phyloP scores from a whole-genome alignment of 2,888 invertebrate genomes.

The Dicyrtoma fusca region DNA sequence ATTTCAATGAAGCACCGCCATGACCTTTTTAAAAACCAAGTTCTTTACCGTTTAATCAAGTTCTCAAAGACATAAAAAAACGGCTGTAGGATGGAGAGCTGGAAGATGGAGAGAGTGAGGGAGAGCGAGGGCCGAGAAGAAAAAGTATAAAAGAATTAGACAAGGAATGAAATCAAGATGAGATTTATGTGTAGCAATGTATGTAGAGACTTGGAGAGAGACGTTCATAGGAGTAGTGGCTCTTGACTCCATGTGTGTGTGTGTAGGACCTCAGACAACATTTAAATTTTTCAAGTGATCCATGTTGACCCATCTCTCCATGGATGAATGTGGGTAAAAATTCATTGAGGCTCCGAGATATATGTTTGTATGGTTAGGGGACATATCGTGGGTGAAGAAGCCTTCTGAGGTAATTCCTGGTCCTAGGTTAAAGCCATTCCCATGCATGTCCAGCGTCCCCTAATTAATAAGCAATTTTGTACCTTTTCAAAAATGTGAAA shows the following conservation, averaged over 20 bases:
- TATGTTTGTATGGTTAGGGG: no score
- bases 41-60: no score
- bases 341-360: slow-evolving; percentile 23
- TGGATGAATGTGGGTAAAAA: slow-evolving; percentile 30
- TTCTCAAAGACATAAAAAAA: slow-evolving; percentile 4
- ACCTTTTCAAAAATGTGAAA: no score
- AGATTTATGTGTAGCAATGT: slow-evolving; percentile 27
- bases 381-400: no score
- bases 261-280: slow-evolving; percentile 33
- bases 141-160: slow-evolving; percentile 8
- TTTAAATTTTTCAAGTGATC: slow-evolving; percentile 33
- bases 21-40: no score
- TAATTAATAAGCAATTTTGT: no score
- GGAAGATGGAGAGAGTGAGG: slow-evolving; percentile 11
- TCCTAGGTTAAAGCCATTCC: no score
- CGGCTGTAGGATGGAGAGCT: slow-evolving; percentile 1
- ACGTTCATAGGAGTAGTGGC: no score
- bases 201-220: no score
- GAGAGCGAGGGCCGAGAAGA: neutral
- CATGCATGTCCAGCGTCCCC: no score
- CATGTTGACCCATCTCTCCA: slow-evolving; percentile 30
- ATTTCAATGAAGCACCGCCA: no score
- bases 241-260: slow-evolving; percentile 10
- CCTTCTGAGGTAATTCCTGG: no score
- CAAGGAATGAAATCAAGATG: slow-evolving; percentile 12